phyloP scores from a whole-genome alignment of 1,140 invertebrate genomes.

The Gryllus bimaculatus region DNA sequence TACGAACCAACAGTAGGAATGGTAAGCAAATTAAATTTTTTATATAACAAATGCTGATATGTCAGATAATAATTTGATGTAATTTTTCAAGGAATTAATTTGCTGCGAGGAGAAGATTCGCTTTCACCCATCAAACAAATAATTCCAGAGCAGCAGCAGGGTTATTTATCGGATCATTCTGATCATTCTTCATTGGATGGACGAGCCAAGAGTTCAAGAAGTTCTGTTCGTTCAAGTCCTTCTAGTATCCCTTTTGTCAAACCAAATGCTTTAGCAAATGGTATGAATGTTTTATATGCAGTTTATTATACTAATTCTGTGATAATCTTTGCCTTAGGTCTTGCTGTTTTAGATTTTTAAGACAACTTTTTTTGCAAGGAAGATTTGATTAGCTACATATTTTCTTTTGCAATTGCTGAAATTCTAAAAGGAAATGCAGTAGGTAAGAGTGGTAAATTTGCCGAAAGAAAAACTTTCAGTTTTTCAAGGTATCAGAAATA shows the following conservation, averaged over 20 bases:
- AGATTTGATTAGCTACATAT: too few species aligned
- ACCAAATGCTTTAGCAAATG: conserved; percentile 13
- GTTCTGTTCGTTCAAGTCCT: conserved; percentile 18
- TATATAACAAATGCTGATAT: neutral
- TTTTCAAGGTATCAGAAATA: too few species aligned
- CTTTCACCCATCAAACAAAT: conserved; percentile 9
- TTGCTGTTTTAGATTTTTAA: too few species aligned
- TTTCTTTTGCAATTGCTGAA: too few species aligned
- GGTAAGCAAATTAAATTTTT: conserved; percentile 9
- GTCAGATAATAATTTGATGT: neutral
- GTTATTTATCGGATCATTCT: conserved; percentile 18
- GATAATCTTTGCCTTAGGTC: too few species aligned
- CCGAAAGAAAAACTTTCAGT: too few species aligned
- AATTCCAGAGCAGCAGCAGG: neutral
- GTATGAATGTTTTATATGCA: neutral
- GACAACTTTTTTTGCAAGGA: too few species aligned
- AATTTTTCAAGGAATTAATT: neutral
- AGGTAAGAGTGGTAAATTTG: too few species aligned
- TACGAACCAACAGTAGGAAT: neutral
- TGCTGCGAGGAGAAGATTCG: conserved; percentile 9
- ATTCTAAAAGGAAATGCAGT: too few species aligned
- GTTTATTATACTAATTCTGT: too few species aligned
- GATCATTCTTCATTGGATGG: conserved; percentile 13
- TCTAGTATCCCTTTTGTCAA: conserved; percentile 15
- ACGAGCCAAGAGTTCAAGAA: conserved; percentile 11